Base-by-base conservation (phyloP, 2,888 invertebrate genomes). In the Spisula subtruncata region DNA sequence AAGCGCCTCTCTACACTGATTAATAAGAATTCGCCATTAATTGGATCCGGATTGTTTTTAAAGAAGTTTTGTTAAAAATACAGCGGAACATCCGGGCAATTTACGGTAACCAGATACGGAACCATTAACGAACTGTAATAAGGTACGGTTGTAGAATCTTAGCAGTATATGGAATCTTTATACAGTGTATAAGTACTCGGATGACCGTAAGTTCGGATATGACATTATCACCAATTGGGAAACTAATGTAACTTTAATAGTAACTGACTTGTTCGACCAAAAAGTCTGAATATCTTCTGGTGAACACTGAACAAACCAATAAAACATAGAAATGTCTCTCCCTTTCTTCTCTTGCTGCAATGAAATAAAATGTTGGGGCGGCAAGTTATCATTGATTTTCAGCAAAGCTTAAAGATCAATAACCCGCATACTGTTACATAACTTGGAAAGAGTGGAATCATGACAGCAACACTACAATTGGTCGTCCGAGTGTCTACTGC, bases 301-400 rank as follows among this genome's bases (percentile, higher is more conserved):
- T 32, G 25, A 75, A 35, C 60, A 75, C 16, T 32, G 25, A 75
- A 35, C 60, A 75, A 25, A 75, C 75, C 16, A 75, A 75, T 75
- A 32, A 35, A 66, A 75, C 12, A 35, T 14, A 75, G 75, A 75
- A n/a, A 75, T 32, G 32, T 75, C 32, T 35, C 35, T 71, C 71
- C 25, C 10, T 41, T 8, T 8, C 41, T 41, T 71, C 71, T 75
- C 29, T 75, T 12, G 75, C 32, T 32, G 75, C 75, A 75, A 2
- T 32, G 75, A 32, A 75, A 75, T 75, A 75, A 75, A 75, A 75
- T 35, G 5, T 35, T 18, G 10, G 32, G 75, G 25, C 75, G 75
- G 25, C 75, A 75, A 75, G 75, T 75, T 75, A 75, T 75, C 35
- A 75, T 75, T 75, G 75, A 75, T 75, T 75, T 75, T 32, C 75